Percentiles rank a stretch among this genome's conserved stretches.
These are phyloP conservation scores for Berghia stephanieae DNA, from an alignment of 1,140 invertebrate species.

Conservation along the genomic window DNA sequence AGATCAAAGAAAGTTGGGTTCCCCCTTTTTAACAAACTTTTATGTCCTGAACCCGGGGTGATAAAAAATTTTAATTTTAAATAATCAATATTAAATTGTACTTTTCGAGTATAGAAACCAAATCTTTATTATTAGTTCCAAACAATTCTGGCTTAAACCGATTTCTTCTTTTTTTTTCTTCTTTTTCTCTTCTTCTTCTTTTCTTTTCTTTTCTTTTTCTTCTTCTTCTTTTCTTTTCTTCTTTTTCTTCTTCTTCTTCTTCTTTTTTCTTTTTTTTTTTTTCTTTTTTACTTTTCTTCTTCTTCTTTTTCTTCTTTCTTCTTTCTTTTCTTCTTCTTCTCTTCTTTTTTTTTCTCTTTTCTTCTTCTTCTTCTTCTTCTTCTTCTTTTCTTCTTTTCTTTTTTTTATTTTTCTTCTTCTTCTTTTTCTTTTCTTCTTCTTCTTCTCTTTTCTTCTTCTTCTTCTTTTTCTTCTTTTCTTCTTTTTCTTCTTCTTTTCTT, in stretches of 20 bases:
- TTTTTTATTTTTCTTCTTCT: neutral
- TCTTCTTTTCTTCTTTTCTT: neutral
- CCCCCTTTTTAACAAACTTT: too few species aligned
- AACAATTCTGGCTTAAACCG: neutral
- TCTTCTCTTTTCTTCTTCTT: neutral
- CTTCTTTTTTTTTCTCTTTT: neutral
- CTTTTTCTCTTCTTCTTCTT: neutral
- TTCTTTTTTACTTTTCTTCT: neutral
- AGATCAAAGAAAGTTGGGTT: too few species aligned
- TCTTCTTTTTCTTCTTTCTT: neutral
- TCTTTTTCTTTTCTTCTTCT: neutral
- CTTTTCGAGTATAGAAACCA: too few species aligned
- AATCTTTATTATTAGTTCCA: too few species aligned
- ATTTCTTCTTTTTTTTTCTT: neutral
- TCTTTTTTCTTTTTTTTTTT: neutral
- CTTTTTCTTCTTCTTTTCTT: neutral
- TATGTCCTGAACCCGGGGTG: too few species aligned
- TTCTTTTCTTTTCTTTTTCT: neutral
- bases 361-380: neutral
- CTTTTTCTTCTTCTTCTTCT: slow-evolving; percentile 11
- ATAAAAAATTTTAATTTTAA: too few species aligned
- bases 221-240: neutral
- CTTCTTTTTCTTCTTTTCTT: neutral
- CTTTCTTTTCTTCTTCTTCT: neutral
- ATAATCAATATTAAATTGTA: too few species aligned